phyloP scores from a whole-genome alignment of 1,140 invertebrate species.

The Orchestia grillus region DNA sequence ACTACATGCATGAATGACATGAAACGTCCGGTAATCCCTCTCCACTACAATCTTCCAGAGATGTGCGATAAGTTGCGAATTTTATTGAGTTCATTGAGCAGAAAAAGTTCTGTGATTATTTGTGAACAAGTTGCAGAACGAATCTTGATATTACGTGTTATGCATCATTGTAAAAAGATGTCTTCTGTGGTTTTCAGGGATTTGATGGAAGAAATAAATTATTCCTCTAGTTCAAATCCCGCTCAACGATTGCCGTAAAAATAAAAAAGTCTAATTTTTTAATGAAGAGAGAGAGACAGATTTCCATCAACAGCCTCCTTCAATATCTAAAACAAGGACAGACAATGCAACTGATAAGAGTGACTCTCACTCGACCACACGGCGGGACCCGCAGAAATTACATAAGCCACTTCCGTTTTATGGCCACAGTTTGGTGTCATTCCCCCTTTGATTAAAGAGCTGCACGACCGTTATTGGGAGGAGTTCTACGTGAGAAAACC shows the following conservation, averaged over 20 bases:
- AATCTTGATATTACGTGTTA: not conserved
- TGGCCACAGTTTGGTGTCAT: not conserved
- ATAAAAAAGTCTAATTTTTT: not conserved
- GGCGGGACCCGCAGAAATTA: not conserved
- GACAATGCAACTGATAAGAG: not conserved
- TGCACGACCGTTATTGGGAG: not conserved
- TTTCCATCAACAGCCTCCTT: not conserved
- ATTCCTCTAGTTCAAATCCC: not conserved
- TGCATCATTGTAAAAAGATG: not conserved
- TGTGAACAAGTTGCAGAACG: not conserved
- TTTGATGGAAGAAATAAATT: not conserved
- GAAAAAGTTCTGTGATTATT: not conserved
- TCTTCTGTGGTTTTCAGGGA: no score
- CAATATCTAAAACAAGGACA: not conserved
- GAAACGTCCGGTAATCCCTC: not conserved
- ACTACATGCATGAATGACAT: not conserved
- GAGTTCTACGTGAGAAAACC: not conserved
- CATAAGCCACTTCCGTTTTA: not conserved
- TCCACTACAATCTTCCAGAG: not conserved
- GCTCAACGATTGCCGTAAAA: not conserved
- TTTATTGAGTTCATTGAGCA: not conserved
- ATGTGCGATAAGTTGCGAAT: not conserved
- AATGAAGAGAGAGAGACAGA: not conserved
- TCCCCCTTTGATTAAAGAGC: not conserved
- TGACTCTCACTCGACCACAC: not conserved